Evolutionary conservation across 2,888 invertebrate species (phyloP), one percentile per base, ranked within the genome.

Genomic region (Ormyrus nitidulus): DNA sequence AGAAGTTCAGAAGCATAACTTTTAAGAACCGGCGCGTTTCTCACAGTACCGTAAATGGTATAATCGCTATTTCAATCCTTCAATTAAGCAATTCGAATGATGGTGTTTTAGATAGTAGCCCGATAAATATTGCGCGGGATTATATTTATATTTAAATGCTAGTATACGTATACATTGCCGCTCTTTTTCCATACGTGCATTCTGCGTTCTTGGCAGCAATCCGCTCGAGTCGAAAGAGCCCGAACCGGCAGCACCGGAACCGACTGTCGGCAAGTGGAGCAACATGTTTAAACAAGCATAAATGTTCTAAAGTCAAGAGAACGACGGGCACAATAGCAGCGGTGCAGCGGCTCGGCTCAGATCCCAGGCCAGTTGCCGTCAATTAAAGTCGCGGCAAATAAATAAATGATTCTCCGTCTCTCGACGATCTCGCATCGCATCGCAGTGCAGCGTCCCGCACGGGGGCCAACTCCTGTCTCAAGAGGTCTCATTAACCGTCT

Each of bases 401-500:
- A 86, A 88, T 85, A 85, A 86, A 87, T 86, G 86, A 87, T 86
- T 81, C 34, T 34, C 79, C 54, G 79, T 77, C 73, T 78, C 54
- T 68, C 76, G 77, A 80, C 76, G 51, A 34, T 34, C 34, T 34
- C 34, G 34, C 34, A 34, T 34, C 34, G 34, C 34, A 34, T 34
- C 34, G 34, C 34, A 34, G 34, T 4, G 34, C 34, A 34, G 10
- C 70, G 44, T 46, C 53, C 68, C 70, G 58, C 10, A 54, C 62
- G 66, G 48, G 64, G 71, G 58, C 79, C 71, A 74, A 78, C 74
- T 76, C 70, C 79, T 79, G 89, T 89, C 89, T 89, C 89, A 86
- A 89, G 89, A 88, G 89, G 88, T 85, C 87, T 89, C 87, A 89
- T 89, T 89, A 89, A 86, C 86, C 85, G 84, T 84, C 83, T 85